Evolutionary conservation across 2,797 vertebrate species (phyloP).

Genomic region (Sebastes nivosus): DNA sequence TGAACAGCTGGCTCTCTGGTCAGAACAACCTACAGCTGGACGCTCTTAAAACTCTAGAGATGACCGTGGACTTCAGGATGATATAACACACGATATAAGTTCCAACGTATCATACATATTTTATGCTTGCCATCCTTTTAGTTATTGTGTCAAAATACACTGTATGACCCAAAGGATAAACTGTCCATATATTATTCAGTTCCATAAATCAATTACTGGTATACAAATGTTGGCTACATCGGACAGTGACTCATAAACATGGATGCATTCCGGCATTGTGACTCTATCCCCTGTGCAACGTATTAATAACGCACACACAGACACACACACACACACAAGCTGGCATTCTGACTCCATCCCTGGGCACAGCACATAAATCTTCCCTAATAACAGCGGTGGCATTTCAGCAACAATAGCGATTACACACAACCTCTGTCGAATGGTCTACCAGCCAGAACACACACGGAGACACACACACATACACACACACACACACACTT

Average conservation of each 20-base stretch:
- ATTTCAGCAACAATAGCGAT: slow-evolving; percentile 83
- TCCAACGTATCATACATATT: not conserved
- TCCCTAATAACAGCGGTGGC: slow-evolving; percentile 79
- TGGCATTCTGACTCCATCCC: slow-evolving; percentile 75
- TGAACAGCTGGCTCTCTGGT: not conserved
- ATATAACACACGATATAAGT: not conserved
- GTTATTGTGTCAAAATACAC: not conserved
- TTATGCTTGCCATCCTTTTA: not conserved
- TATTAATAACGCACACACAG: slow-evolving; percentile 60
- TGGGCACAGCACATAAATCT: slow-evolving; percentile 79
- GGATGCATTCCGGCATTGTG: slow-evolving; percentile 60
- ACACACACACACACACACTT: not conserved
- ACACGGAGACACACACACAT: slow-evolving; percentile 34
- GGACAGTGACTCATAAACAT: slow-evolving; percentile 66
- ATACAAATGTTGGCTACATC: slow-evolving; percentile 43
- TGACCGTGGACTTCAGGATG: not conserved
- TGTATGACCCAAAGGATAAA: slow-evolving; percentile 3
- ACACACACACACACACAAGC: slow-evolving; percentile 37
- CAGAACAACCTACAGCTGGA: not conserved
- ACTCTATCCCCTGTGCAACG: slow-evolving; percentile 63
- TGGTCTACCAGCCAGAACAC: slow-evolving; percentile 67
- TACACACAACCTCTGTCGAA: slow-evolving; percentile 78
- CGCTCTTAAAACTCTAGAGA: not conserved
- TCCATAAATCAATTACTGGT: slow-evolving; percentile 46
- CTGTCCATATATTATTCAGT: slow-evolving; percentile 3